Evolutionary conservation across 2,113 vertebrate species (phyloP), one percentile per base, ranked within the genome.

Genomic region (Petroica traversi): DNA sequence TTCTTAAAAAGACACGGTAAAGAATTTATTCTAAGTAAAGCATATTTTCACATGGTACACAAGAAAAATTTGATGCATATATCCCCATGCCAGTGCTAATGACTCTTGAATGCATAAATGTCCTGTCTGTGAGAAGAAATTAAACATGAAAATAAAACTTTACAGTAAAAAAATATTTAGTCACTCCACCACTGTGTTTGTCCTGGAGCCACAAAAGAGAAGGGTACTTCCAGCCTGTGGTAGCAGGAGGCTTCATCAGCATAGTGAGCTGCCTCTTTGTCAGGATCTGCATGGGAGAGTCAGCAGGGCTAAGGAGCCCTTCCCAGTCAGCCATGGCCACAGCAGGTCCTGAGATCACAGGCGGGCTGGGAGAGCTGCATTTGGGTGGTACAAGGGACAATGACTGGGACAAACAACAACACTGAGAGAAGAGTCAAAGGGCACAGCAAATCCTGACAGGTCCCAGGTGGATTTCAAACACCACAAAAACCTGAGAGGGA

Each of bases 201-300:
- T 43, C n/a, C 66, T 24, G 51, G 26, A 59, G 59, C 6, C 43
- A 26, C 12, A 34, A 15, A 58, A 51, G 59, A 55, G 36, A 82
- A n/a, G 54, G 29, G 41, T 34, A n/a, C 67, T 62, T 57, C 55
- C 75, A 54, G 43, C 31, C 76, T 43, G 64, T 33, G 49, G 38
- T 26, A 36, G 46, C 46, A 69, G 34, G 48, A 54, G 76, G 23
- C 14, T 43, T 24, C 61, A 46, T 25, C 72, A 29, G 34, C 43
- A 3, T 2, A 29, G 25, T 12, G 8, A 0, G 11, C 1, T 6
- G 26, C 26, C 25, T n/a, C 15, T 49, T 36, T 31, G 58, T 11
- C 14, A 8, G n/a, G 54, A 40, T 28, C 3, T 84, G 68, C 40
- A 54, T 17, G 68, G 12, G 19, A 51, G 43, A 31, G 48, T 2